phyloP scores from a whole-genome alignment of 2,888 invertebrate genomes.

The Galeopsomyia nigrocyanea region DNA sequence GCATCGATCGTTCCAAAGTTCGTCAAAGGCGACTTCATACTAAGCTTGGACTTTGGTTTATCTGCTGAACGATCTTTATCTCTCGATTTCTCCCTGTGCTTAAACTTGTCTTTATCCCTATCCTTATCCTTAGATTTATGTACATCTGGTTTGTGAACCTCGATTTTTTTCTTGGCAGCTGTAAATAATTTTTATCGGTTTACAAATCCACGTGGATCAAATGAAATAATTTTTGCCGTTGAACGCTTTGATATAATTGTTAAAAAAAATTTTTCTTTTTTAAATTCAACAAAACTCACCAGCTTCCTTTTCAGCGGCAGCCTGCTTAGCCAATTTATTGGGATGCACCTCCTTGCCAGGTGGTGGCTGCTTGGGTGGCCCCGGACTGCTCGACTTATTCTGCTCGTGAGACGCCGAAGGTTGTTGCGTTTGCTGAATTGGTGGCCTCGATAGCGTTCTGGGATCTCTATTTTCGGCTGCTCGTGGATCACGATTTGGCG shows the following conservation, averaged over 20 bases:
- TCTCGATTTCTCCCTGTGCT: conserved; percentile 34
- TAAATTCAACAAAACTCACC: conserved; percentile 13
- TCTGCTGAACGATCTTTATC: conserved; percentile 14
- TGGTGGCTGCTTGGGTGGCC: conserved; percentile 19
- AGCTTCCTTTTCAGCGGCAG: conserved; percentile 31
- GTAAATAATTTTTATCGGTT: neutral
- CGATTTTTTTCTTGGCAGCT: conserved; percentile 27
- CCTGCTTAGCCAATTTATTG: conserved; percentile 36
- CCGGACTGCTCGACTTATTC: conserved; percentile 15
- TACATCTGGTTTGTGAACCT: conserved; percentile 21
- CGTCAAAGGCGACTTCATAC: conserved; percentile 69
- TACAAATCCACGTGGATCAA: neutral
- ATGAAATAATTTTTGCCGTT: too few species aligned
- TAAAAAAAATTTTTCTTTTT: too few species aligned
- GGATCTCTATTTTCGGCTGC: conserved; percentile 29
- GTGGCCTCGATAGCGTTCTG: conserved; percentile 10
- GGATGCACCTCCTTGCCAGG: conserved; percentile 42
- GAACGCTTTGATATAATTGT: too few species aligned
- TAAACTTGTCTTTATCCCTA: conserved; percentile 11
- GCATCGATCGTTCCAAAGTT: conserved; percentile 67
- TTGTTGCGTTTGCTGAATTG: neutral
- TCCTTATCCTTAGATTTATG: conserved; percentile 23
- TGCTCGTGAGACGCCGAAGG: conserved; percentile 14
- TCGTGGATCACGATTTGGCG: conserved; percentile 1
- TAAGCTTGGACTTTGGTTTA: conserved; percentile 55